Evolutionary conservation across 2,113 vertebrate species (phyloP).

Genomic region (Xenus cinereus): DNA sequence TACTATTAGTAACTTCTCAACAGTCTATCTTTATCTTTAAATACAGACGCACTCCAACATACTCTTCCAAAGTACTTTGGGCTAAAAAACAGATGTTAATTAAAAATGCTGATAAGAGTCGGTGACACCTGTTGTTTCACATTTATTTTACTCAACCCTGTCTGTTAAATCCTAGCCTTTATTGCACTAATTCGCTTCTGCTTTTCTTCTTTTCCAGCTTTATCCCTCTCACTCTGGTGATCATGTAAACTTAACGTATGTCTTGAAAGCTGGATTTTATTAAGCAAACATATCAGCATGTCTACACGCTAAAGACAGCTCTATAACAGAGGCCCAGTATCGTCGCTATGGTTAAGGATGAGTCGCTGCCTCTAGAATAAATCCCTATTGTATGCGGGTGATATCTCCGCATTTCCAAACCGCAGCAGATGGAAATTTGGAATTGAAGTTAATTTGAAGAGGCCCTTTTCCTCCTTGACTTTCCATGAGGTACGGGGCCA

Average conservation of each 20-base stretch:
- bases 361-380: constrained; percentile 50
- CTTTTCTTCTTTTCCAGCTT: constrained; percentile 67
- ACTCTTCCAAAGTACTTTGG: constrained; percentile 57
- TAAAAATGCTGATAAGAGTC: constrained; percentile 68
- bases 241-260: constrained; percentile 61
- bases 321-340: constrained; percentile 25
- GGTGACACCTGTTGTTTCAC: constrained; percentile 71
- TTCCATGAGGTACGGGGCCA: neutral
- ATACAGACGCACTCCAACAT: constrained; percentile 52
- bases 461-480: neutral
- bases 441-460: constrained; percentile 12
- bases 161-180: constrained; percentile 60
- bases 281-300: constrained; percentile 64
- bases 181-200: constrained; percentile 58
- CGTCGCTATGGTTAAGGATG: constrained; percentile 33
- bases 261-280: constrained; percentile 62
- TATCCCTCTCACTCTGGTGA: constrained; percentile 59
- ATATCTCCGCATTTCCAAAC: constrained; percentile 28
- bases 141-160: constrained; percentile 58
- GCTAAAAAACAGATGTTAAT: constrained; percentile 72
- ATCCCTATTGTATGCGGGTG: constrained; percentile 14
- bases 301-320: constrained; percentile 60
- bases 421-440: constrained; percentile 38
- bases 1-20: constrained; percentile 47
- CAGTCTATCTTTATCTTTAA: constrained; percentile 60